phyloP scores from a whole-genome alignment of 2,888 invertebrate genomes.

The Byasa hedistus region DNA sequence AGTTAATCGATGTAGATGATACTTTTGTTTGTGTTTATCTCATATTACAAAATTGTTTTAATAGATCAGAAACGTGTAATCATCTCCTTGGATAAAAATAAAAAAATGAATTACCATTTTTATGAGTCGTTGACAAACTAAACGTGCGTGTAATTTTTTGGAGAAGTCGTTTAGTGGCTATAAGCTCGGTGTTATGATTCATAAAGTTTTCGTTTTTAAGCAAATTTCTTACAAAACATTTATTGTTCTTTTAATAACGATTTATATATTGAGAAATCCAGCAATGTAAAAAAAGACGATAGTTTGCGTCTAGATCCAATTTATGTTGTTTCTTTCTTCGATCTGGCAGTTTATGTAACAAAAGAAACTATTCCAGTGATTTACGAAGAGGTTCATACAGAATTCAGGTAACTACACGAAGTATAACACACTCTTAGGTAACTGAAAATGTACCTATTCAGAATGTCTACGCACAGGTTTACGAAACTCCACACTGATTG shows the following conservation, averaged over 20 bases:
- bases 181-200: constrained; percentile 4
- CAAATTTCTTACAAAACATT: not conserved
- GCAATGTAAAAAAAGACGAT: no score
- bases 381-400: not conserved
- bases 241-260: not conserved
- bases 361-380: not conserved
- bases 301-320: no score
- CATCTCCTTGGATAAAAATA: constrained; percentile 5
- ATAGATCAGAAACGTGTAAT: not conserved
- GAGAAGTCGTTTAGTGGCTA: constrained; percentile 1
- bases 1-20: no score
- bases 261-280: no score
- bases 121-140: constrained; percentile 11
- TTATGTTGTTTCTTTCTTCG: no score
- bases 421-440: not conserved
- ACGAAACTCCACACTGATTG: constrained; percentile 2
- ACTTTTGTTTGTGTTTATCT: no score
- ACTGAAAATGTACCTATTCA: not conserved
- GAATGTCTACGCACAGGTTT: not conserved
- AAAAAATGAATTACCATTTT: constrained; percentile 9
- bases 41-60: not conserved
- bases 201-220: not conserved
- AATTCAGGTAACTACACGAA: not conserved
- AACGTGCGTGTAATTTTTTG: constrained; percentile 11
- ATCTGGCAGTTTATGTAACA: not conserved